A percentile compares a stretch with the other conserved stretches of the same genome.
Evolutionary conservation across 2,797 vertebrate genomes (phyloP).

Genomic region (Sebastes alutus): DNA sequence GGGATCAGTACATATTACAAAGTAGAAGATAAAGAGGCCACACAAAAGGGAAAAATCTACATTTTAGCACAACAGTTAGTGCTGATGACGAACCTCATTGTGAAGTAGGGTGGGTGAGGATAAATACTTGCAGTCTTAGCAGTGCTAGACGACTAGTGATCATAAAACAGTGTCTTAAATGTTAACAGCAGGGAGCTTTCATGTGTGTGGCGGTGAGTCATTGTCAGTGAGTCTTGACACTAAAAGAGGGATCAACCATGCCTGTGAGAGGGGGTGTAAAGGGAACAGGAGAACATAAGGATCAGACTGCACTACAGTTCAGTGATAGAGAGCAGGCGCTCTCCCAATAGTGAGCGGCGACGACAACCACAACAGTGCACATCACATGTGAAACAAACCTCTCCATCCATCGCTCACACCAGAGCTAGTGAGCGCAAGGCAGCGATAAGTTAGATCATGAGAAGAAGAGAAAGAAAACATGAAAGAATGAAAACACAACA

Average conservation of each 20-base stretch:
- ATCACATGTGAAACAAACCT: slow-evolving; percentile 85
- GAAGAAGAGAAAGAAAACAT: slow-evolving; percentile 39
- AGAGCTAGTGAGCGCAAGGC: slow-evolving; percentile 87
- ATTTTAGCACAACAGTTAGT: background rate
- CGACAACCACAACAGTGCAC: slow-evolving; percentile 49
- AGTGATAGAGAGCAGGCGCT: slow-evolving; percentile 33
- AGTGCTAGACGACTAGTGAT: background rate
- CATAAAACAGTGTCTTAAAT: background rate
- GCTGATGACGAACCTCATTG: background rate
- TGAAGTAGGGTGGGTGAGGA: background rate
- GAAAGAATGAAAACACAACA: slow-evolving; percentile 28
- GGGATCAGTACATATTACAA: background rate
- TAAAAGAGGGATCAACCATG: slow-evolving; percentile 12
- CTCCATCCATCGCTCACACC: slow-evolving; percentile 85
- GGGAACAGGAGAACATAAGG: slow-evolving; percentile 24
- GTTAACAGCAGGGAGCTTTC: background rate
- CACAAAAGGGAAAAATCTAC: background rate
- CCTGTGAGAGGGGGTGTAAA: slow-evolving; percentile 2
- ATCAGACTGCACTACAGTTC: slow-evolving; percentile 50
- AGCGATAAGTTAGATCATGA: slow-evolving; percentile 68
- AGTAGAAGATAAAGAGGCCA: slow-evolving; percentile 5
- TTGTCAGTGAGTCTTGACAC: slow-evolving; percentile 12
- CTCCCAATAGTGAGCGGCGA: slow-evolving; percentile 39
- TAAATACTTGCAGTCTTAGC: background rate
- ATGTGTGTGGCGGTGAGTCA: background rate